These are phyloP conservation scores for Drosophila melanogaster DNA, from an alignment of 1,140 invertebrate genomes.

Conservation along the genomic window DNA sequence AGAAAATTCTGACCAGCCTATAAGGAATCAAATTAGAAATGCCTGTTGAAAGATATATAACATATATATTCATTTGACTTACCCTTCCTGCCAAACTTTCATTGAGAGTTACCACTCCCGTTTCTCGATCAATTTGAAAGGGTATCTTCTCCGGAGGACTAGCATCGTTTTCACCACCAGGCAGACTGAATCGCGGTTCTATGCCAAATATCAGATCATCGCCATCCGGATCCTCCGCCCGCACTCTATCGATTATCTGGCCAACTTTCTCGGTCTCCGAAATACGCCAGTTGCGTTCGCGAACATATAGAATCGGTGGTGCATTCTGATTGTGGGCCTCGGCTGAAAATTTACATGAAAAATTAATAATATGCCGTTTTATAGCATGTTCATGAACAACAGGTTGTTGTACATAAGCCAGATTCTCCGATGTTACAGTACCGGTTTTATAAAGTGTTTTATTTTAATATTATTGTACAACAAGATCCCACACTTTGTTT, in stretches of 20 bases:
- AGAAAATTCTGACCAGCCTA: constrained; percentile 89
- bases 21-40: constrained; percentile 70
- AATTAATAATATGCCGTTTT: constrained; percentile 1
- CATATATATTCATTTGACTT: constrained; percentile 70
- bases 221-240: constrained; percentile 87
- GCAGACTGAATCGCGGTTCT: constrained; percentile 84
- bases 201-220: constrained; percentile 88
- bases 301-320: constrained; percentile 85
- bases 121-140: constrained; percentile 89
- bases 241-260: constrained; percentile 87
- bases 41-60: not conserved
- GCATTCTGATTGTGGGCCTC: constrained; percentile 79
- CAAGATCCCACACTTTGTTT: not conserved
- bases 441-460: not conserved
- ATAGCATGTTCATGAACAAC: constrained; percentile 6
- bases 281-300: constrained; percentile 88
- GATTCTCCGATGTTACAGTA: not conserved
- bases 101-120: constrained; percentile 89
- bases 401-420: constrained; percentile 5
- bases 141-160: constrained; percentile 84
- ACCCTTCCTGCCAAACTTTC: constrained; percentile 89
- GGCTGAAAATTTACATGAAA: constrained; percentile 38
- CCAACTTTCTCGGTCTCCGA: constrained; percentile 88
- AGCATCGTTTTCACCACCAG: constrained; percentile 50
- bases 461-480: not conserved